Base-by-base conservation (phyloP, 2,888 invertebrate genomes). In the Apeira syringaria region DNA sequence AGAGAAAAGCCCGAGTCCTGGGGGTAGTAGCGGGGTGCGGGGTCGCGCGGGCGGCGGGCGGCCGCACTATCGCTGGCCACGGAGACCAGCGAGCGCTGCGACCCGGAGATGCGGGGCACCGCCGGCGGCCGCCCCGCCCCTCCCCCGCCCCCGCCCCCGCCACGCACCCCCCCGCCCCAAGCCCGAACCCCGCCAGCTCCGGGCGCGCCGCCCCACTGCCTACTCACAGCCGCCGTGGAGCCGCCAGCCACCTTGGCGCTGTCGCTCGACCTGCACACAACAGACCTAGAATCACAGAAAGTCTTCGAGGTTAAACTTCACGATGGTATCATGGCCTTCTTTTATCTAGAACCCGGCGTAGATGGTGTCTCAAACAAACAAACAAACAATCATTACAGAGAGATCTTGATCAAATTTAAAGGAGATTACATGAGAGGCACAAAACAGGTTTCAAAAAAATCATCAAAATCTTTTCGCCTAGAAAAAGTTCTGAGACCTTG, bases 201-300 rank as follows among this genome's bases (percentile, higher is more conserved):
- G 37, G 59, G 59, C 56, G 50, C 59, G 49, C 63, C 64, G 46
- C 51, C 65, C 85, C 92, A 92, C 71, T 91, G 80, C 81, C 81
- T 84, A 84, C 84, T 84, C 84, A 84, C 84, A 90, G 72, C 92
- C 88, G 79, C 92, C 90, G 83, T 91, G 13, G 80, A 74, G 80
- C 75, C 91, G 83, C 86, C 78, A 43, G 83, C 80, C 73, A 92
- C 92, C 64, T 93, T 93, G 47, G 93, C 92, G 64, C 93, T 93
- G 83, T 93, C 93, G 70, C 92, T 93, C 64, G 93, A 93, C 80
- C 93, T 93, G 78, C 51, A 57, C 59, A 58, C 28, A 47, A 26
- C 24, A 47, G 3, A 37, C 24, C 41, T 32, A 42, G 32, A 37
- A 36, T 36, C 26, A 35, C 27, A 38, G 17, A 38, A 33, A 24